These are phyloP conservation scores for Brachionus angularis DNA, from an alignment of 1,140 invertebrate genomes.

Conservation along the genomic window DNA sequence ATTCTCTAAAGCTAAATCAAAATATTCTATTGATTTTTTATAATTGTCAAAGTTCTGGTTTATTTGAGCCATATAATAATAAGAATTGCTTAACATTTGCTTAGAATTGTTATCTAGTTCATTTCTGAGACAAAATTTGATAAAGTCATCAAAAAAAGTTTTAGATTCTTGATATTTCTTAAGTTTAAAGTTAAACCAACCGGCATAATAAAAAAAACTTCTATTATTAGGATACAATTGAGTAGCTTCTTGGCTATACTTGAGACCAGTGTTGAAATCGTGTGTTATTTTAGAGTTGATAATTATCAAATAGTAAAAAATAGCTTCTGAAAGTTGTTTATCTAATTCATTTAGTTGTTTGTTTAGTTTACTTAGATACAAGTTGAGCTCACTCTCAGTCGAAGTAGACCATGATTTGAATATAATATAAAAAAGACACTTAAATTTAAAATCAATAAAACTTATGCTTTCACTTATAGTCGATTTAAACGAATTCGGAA, in stretches of 20 bases:
- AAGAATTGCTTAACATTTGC: slow-evolving; percentile 18
- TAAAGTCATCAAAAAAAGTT: neutral
- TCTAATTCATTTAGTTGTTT: neutral
- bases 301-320: slow-evolving; percentile 1
- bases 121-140: neutral
- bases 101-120: neutral
- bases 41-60: slow-evolving; percentile 14
- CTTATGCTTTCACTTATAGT: neutral
- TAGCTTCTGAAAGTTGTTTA: no score
- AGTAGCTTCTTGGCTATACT: neutral
- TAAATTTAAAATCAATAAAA: neutral
- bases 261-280: neutral
- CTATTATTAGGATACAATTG: neutral
- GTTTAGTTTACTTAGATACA: neutral
- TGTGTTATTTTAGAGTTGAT: neutral
- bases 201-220: slow-evolving; percentile 10
- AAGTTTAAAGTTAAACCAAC: neutral
- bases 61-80: neutral
- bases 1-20: neutral
- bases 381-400: neutral
- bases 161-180: neutral
- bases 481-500: neutral
- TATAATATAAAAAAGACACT: neutral
- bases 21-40: slow-evolving; percentile 34
- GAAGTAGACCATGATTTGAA: neutral